phyloP scores from a whole-genome alignment of 2,888 invertebrate genomes.

The Caenorhabditis imperialis region DNA sequence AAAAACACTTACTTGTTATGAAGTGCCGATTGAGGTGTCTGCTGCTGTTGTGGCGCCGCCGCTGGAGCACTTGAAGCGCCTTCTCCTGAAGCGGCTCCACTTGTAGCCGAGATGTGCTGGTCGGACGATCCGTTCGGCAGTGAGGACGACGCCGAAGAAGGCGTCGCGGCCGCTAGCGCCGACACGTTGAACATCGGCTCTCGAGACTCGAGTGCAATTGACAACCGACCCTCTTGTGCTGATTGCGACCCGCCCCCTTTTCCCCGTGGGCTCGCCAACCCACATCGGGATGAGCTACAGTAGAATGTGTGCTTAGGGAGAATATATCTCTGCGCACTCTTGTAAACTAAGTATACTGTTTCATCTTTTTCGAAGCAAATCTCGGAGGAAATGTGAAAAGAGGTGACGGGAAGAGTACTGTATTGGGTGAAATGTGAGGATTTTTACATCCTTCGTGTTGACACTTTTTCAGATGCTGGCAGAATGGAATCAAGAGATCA shows the following conservation, averaged over 20 bases:
- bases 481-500: conserved; percentile 1
- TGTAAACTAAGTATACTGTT: conserved; percentile 50
- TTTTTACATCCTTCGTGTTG: neutral
- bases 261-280: conserved; percentile 15
- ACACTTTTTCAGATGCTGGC: neutral
- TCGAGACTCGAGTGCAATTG: conserved; percentile 65
- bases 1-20: conserved; percentile 58
- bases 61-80: conserved; percentile 43
- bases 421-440: neutral
- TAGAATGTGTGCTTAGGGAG: conserved; percentile 23
- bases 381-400: conserved; percentile 12
- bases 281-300: conserved; percentile 19
- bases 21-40: conserved; percentile 43
- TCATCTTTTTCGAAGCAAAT: conserved; percentile 36
- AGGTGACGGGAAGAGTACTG: neutral
- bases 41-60: conserved; percentile 35
- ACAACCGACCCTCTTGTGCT: conserved; percentile 57
- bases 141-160: conserved; percentile 38
- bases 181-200: conserved; percentile 67
- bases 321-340: conserved; percentile 36
- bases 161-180: conserved; percentile 59
- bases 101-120: conserved; percentile 17
- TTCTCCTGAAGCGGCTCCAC: conserved; percentile 18
- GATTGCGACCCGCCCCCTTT: conserved; percentile 40
- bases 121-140: conserved; percentile 10